Base-by-base conservation (phyloP, 2,888 invertebrate species). In the Caenorhabditis imperialis region DNA sequence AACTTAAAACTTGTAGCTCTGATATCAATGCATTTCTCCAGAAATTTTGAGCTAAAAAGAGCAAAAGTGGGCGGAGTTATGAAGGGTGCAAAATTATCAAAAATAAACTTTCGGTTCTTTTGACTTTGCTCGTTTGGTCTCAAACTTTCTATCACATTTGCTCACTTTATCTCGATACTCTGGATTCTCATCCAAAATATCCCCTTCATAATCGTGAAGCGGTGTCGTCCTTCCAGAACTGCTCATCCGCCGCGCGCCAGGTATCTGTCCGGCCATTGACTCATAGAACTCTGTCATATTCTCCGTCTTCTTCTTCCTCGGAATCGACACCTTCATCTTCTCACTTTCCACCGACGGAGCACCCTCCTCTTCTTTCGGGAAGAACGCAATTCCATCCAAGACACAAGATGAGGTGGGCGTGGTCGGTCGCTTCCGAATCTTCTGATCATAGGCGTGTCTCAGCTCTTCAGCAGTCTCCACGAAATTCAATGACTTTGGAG, bases 121-220 rank as follows among this genome's bases (percentile, higher is more conserved):
- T n/a, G 4, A 10, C 40, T 12, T 40, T 40, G 14, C 16, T 5
- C 4, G 16, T 40, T 40, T 12, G 44, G 38, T 25, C n/a, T n/a
- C n/a, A n/a, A n/a, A n/a, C n/a, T 37, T 50, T 16, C 20, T 44
- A 12, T 18, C 16, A 44, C 18, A 16, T 18, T 1, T 14, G 25
- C 61, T 25, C 14, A 62, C 76, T 42, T 81, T 85, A 51, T 77
- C 65, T 50, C 77, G 79, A 51, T 79, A 84, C 18, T 72, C 69
- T 5, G 84, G 85, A 76, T 85, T 83, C 48, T 84, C 80, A 62
- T 85, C 85, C 40, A 85, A 38, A 57, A 85, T 83, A 50, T 85
- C 85, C 3, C 77, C 82, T 7, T 82, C 85, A 35, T 79, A 79
- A 45, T 77, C 75, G 44, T 79, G 74, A 10, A 76, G 57, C 20